A percentile compares a stretch with the other conserved stretches of the same genome.
Evolutionary conservation across 2,888 invertebrate genomes (phyloP).

Genomic region (Trimorus sp.): DNA sequence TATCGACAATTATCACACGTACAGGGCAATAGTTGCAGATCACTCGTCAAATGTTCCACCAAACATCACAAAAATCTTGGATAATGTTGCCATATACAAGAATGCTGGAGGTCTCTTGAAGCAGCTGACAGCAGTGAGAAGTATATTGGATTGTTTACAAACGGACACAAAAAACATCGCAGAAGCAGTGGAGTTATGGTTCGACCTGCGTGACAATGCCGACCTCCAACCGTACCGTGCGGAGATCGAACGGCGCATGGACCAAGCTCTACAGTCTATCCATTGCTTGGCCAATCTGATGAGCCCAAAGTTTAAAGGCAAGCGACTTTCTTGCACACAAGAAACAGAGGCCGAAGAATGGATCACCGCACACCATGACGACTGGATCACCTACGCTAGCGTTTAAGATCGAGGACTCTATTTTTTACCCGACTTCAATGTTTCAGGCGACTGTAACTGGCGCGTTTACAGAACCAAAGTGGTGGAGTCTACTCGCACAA

Average conservation of each 20-base stretch:
- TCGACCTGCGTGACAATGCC: background rate
- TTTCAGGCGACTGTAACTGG: background rate
- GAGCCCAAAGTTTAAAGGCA: constrained; percentile 9
- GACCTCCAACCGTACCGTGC: background rate
- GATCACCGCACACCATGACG: background rate
- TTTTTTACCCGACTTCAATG: constrained; percentile 2
- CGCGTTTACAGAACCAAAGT: background rate
- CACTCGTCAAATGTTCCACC: constrained; percentile 11
- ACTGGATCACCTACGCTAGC: background rate
- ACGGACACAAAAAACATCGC: constrained; percentile 8
- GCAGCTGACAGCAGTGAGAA: constrained; percentile 14
- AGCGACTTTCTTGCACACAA: constrained; percentile 4
- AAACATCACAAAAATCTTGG: constrained; percentile 24
- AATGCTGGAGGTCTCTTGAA: constrained; percentile 24
- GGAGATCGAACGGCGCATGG: constrained; percentile 1
- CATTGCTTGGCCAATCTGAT: constrained; percentile 10
- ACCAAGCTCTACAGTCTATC: constrained; percentile 12
- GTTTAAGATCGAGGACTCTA: background rate
- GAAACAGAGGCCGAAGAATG: constrained; percentile 3
- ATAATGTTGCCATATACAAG: constrained; percentile 33
- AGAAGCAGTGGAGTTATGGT: constrained; percentile 13
- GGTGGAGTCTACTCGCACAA: constrained; percentile 6
- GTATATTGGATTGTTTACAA: constrained; percentile 13
- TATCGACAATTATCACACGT: constrained; percentile 27
- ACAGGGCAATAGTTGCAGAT: constrained; percentile 7